Base-by-base conservation (phyloP, 2,113 vertebrate species). In the Bubo bubo region DNA sequence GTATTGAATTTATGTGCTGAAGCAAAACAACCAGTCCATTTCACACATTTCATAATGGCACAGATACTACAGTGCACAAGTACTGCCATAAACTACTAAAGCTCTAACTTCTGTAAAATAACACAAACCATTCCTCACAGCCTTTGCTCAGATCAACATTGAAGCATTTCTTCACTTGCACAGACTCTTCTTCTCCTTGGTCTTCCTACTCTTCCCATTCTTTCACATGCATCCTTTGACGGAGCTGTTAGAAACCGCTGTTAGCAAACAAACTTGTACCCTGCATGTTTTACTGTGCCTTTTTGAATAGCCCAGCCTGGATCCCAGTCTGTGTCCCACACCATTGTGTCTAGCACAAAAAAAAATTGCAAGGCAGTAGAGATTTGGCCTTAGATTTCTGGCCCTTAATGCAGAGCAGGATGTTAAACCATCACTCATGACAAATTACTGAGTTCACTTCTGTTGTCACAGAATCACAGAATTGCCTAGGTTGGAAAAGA, bases 11-110 rank as follows among this genome's bases (percentile, higher is more conserved):
- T 72, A 68, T 53, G 53, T 53, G 27, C 62, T 82, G 56, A 58
- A 88, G 37, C 79, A 58, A 87, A 95, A 95, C 93, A 96, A 89
- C 39, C 17, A 89, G 66, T 64, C 77, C 10, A 1, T 91, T 95
- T 91, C 93, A 93, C 4, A 1, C 3, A 0, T 93, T 70, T 92
- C 77, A 82, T 91, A 95, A 62, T 70, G 59, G 49, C 55, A 90
- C 70, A 82, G 62, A 87, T 47, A 79, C 30, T 41, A 34, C 72
- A 76, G 73, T 14, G 58, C 45, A 85, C 70, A 85, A 94, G 58
- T 68, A 34, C 26, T 81, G 45, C 37, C 63, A 53, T 13, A n/a
- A 59, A n/a, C 63, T 70, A 76, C 77, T 18, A 88, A 73, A 83
- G 49, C 30, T 75, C 80, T 56, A 52, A 82, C 45, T 93, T 82